phyloP scores from a whole-genome alignment of 1,140 invertebrate genomes.

The Saccostrea glomerata region DNA sequence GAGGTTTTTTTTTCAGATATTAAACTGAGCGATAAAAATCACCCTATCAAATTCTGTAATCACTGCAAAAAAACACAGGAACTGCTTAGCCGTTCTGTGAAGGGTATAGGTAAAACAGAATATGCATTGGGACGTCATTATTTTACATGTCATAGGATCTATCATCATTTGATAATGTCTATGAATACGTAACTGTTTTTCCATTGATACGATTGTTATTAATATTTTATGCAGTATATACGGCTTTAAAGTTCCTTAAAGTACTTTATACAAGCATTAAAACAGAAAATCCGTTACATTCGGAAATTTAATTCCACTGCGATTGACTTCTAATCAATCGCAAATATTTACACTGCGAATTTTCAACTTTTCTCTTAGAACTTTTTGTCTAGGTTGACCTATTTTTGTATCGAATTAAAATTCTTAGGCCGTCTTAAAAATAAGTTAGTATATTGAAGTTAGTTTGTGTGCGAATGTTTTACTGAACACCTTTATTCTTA shows the following conservation, averaged over 20 bases:
- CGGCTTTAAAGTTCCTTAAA: neutral
- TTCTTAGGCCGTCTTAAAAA: neutral
- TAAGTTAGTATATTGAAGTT: neutral
- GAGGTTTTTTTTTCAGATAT: no score
- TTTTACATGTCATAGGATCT: neutral
- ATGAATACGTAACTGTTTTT: constrained; percentile 18
- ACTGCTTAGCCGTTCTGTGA: no score
- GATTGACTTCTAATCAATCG: constrained; percentile 34
- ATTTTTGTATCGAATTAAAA: constrained; percentile 37
- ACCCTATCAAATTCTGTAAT: no score
- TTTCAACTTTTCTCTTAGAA: constrained; percentile 3
- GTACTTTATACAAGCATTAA: neutral
- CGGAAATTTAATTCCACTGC: neutral
- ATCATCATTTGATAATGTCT: neutral
- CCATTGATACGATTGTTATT: constrained; percentile 5
- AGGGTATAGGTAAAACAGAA: neutral
- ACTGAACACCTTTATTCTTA: constrained; percentile 17
- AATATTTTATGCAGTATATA: neutral
- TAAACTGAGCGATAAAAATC: no score
- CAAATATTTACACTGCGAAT: constrained; percentile 16
- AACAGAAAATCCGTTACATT: neutral
- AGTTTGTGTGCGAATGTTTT: neutral
- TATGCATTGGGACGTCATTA: neutral
- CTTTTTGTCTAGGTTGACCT: constrained; percentile 1
- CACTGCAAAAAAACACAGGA: no score